These are phyloP conservation scores for Xyrichtys novacula DNA, from an alignment of 2,797 vertebrate genomes.

Conservation along the genomic window DNA sequence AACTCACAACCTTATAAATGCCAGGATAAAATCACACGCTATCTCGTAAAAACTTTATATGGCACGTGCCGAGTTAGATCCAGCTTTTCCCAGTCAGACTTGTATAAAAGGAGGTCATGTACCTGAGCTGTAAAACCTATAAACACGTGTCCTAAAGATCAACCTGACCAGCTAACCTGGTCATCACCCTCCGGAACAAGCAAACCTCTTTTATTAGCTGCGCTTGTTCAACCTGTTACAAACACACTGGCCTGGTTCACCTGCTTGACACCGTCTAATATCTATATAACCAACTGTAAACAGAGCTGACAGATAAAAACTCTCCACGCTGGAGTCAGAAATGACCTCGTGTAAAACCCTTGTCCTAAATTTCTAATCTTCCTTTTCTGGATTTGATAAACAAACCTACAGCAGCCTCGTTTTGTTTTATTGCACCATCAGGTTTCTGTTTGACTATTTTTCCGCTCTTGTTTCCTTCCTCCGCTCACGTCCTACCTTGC, in stretches of 20 bases:
- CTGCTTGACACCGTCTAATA: too few species aligned
- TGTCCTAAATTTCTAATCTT: too few species aligned
- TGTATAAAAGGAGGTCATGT: not conserved
- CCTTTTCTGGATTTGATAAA: too few species aligned
- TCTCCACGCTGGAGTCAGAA: not conserved
- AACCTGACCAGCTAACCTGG: not conserved
- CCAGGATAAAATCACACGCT: not conserved
- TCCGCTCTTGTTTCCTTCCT: not conserved
- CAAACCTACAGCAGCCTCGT: too few species aligned
- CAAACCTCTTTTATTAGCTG: not conserved
- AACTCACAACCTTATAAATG: too few species aligned
- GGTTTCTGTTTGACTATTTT: not conserved
- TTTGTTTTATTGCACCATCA: not conserved
- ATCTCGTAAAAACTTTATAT: not conserved
- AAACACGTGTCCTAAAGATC: constrained; percentile 1
- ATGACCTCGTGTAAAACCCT: not conserved
- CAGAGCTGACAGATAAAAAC: not conserved
- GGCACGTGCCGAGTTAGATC: fast-evolving
- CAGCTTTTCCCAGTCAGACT: not conserved
- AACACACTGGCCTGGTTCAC: not conserved
- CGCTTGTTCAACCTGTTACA: constrained; percentile 20
- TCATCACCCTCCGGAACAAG: not conserved
- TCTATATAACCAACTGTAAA: not conserved
- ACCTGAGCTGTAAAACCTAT: constrained; percentile 28
- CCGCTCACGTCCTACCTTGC: constrained; percentile 74